These are phyloP conservation scores for Zygogramma bicolorata DNA, from an alignment of 2,888 invertebrate genomes.

Conservation along the genomic window DNA sequence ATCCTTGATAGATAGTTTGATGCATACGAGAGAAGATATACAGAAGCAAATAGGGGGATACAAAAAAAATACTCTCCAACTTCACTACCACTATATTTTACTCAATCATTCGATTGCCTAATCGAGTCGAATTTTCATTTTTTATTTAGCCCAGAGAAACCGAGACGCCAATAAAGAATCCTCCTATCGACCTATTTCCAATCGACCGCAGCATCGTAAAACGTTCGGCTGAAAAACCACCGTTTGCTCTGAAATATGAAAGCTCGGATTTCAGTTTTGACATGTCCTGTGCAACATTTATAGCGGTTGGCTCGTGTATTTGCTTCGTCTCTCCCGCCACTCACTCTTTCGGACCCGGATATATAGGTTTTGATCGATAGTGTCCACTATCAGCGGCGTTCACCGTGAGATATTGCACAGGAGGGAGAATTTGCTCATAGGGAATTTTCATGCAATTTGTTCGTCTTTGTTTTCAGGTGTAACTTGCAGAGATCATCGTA, in stretches of 20 bases:
- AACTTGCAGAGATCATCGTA: no score
- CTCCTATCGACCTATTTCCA: neutral
- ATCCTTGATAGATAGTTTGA: no score
- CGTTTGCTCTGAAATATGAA: slow-evolving; percentile 29
- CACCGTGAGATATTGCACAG: no score
- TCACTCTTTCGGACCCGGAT: slow-evolving; percentile 57
- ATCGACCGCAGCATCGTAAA: neutral
- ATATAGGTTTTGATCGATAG: slow-evolving; percentile 66
- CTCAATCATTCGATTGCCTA: no score
- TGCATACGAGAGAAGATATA: no score
- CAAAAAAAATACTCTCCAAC: no score
- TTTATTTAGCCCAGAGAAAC: neutral
- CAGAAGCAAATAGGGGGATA: no score
- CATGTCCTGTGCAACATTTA: slow-evolving; percentile 35
- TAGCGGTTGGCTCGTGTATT: slow-evolving; percentile 35
- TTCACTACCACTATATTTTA: no score
- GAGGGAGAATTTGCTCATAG: no score
- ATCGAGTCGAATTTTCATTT: neutral
- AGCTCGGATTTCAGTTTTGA: slow-evolving; percentile 29
- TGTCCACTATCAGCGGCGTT: slow-evolving; percentile 56
- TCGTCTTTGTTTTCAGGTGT: no score
- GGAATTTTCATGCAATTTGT: no score
- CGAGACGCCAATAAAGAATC: neutral
- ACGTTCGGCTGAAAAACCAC: neutral
- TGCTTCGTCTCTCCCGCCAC: slow-evolving; percentile 45